These are phyloP conservation scores for Plecotus auritus DNA, from an alignment of 2,113 vertebrate species.

Conservation along the genomic window DNA sequence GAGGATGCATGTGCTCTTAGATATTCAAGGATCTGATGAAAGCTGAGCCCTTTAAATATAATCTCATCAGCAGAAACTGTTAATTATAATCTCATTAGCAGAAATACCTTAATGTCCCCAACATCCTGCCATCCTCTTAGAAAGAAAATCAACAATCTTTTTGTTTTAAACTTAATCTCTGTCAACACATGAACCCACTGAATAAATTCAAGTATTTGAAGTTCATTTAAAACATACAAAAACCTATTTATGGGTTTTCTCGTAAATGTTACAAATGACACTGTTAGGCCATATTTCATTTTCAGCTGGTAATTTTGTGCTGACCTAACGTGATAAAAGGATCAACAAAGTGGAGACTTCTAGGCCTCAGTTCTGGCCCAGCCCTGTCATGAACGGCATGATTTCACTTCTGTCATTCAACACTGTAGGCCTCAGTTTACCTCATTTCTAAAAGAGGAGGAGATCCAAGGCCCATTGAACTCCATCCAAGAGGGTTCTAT, in stretches of 20 bases:
- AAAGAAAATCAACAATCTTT: conserved; percentile 4
- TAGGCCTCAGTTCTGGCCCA: background rate
- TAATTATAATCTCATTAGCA: background rate
- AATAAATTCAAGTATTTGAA: conserved; percentile 5
- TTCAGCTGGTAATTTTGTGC: background rate
- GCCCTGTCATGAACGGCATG: background rate
- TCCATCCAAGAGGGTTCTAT: background rate
- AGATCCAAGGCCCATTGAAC: background rate
- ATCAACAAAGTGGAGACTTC: background rate
- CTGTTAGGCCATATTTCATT: background rate
- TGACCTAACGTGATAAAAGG: background rate
- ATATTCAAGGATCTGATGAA: background rate
- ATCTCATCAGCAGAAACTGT: background rate
- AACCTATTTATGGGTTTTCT: background rate
- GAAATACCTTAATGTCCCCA: background rate
- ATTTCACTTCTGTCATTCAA: background rate
- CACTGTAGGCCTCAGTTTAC: background rate
- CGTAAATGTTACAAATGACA: background rate
- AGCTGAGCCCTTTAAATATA: background rate
- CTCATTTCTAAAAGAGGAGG: background rate
- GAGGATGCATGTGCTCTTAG: background rate
- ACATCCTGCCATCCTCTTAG: background rate
- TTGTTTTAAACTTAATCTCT: background rate
- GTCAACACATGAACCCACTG: background rate
- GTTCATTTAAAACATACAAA: background rate